Evolutionary conservation across 2,888 invertebrate species (phyloP), one percentile per base, ranked within the genome.

Genomic region (Eudemis profundana): DNA sequence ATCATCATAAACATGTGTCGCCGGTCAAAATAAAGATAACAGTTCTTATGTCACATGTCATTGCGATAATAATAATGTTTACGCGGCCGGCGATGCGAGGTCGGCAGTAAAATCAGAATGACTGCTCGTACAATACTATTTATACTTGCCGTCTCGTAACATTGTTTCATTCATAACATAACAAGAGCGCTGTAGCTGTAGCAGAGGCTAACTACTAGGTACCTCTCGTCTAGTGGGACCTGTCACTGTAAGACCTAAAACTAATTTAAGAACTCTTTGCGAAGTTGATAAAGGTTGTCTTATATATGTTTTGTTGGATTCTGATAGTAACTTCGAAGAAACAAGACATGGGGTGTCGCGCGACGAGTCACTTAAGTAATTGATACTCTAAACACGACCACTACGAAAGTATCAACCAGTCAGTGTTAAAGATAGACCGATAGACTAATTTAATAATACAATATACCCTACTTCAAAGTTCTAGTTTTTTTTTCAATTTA

Each of bases 51-150:
- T 42, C 62, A 54, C 21, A 38, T 42, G 38, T 27, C 33, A 51
- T 36, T 47, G 50, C 44, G 36, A 64, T 51, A 44, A 29, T 51
- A 64, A 59, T 64, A 64, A 64, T 64, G 64, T 64, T 64, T 59
- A 64, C 50, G 49, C 36, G 49, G 49, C 56, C 47, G 57, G 5
- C 29, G 29, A 42, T 50, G 10, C 63, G 50, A 53, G 51, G 57
- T 50, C 57, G 64, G 36, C 44, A 50, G 15, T 64, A 51, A 64
- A 64, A 64, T 51, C 57, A 27, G 57, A 59, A 59, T 59, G 57
- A 29, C 50, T 61, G 64, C 50, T 40, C 17, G 49, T 33, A 23
- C 19, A 14, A 4, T 53, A 17, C 23, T 62, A 46, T 47, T 38
- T 44, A 38, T 62, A 62, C 8, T 46, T 27, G 44, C 53, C 38